Evolutionary conservation across 2,888 invertebrate species (phyloP), one percentile per base, ranked within the genome.

Genomic region (Brachypalpus laphriformis): DNA sequence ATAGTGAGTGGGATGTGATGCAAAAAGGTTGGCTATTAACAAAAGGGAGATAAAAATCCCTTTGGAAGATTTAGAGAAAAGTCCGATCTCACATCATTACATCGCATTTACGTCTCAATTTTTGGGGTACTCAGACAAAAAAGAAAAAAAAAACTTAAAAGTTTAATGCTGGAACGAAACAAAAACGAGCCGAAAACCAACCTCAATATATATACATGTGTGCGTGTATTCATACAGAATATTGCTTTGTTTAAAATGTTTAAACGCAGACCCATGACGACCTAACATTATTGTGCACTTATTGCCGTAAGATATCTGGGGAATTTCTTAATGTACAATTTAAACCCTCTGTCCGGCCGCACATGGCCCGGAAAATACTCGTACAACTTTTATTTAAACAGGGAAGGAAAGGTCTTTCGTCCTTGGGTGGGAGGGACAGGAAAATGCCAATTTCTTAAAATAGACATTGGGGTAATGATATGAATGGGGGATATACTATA

Each of bases 21-120:
- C 74, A 78, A 74, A 83, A 83, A 83, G 82, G 82, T 83, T 83
- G 68, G 66, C 82, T 83, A 83, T 83, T 83, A 83, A 83, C 78
- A 47, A 54, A 83, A 63, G 31, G 65, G 42, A 65, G 82, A 82
- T 82, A 82, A 77, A 72, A 82, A 56, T 74, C 82, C 82, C 72
- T 83, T 63, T 74, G 72, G 63, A 83, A 74, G 82, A 78, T 83
- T 83, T 78, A 68, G 56, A 57, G 56, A 66, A 83, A 78, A 83
- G 61, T 74, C 82, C 78, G 72, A 74, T 78, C 72, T 78, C 82
- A 83, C 82, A 78, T 83, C 82, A 83, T 83, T 83, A 83, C 78
- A 78, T 83, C 78, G 82, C 76, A 83, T 83, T 83, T 72, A 83
- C 61, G 82, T 78, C 54, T 78, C 65, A 72, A 78, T 74, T 74